Conservation (phyloP, 1,140 invertebrate species). For the Aricia agestis region DNA sequence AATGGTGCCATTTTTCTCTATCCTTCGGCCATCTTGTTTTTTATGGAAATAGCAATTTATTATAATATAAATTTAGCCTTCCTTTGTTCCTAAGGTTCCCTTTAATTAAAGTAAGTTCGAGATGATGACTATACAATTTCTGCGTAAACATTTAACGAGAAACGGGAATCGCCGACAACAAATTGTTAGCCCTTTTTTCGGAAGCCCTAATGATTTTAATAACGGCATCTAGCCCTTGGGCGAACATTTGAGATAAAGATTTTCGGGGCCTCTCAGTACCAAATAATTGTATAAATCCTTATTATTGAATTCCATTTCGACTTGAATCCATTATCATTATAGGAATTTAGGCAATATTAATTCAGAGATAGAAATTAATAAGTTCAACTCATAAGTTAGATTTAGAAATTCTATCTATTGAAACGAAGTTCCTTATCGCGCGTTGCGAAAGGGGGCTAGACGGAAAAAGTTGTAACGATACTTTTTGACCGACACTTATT, state of each 20-base stretch:
- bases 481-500: too few relatives aligned
- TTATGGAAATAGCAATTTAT: too few relatives aligned
- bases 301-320: not conserved
- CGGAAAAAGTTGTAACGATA: too few relatives aligned
- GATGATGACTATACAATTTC: not conserved
- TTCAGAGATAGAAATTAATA: too few relatives aligned
- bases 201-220: not conserved
- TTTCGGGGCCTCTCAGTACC: not conserved
- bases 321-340: not conserved
- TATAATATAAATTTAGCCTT: not conserved
- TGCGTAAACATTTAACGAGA: not conserved
- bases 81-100: not conserved
- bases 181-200: conserved; percentile 2
- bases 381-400: too few relatives aligned
- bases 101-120: not conserved
- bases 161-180: not conserved
- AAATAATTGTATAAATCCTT: not conserved
- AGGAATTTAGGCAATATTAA: too few relatives aligned
- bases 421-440: too few relatives aligned
- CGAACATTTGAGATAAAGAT: not conserved
- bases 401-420: too few relatives aligned
- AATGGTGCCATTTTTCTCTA: too few relatives aligned
- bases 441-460: too few relatives aligned
- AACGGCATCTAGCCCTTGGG: not conserved
- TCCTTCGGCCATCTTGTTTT: too few relatives aligned